phyloP scores from a whole-genome alignment of 1,140 invertebrate species.

The Megathymus violae region DNA sequence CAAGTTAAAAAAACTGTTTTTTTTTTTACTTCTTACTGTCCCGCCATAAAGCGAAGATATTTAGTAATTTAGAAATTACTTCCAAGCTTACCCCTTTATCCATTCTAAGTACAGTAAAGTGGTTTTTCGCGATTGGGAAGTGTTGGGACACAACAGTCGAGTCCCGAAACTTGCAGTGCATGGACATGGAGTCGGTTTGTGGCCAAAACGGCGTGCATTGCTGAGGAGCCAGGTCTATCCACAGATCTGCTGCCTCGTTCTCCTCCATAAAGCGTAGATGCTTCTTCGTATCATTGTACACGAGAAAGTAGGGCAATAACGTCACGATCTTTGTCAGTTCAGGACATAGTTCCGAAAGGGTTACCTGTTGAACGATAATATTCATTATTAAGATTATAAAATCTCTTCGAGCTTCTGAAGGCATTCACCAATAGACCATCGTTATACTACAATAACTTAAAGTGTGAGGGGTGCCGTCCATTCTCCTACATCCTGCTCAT shows the following conservation, averaged over 20 bases:
- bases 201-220: constrained; percentile 92
- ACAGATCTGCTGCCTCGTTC: constrained; percentile 92
- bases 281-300: constrained; percentile 89
- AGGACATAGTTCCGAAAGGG: constrained; percentile 87
- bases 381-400: too few relatives aligned
- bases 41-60: too few relatives aligned
- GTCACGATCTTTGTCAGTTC: constrained; percentile 93
- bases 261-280: constrained; percentile 93
- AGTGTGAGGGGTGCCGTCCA: too few relatives aligned
- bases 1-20: too few relatives aligned
- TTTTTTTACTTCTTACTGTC: not conserved
- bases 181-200: constrained; percentile 90
- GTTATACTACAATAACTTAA: too few relatives aligned
- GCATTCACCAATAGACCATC: too few relatives aligned
- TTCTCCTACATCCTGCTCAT: too few relatives aligned
- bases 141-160: constrained; percentile 91
- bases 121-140: constrained; percentile 88
- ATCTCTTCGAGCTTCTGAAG: too few relatives aligned
- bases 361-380: constrained; percentile 76
- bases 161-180: constrained; percentile 91
- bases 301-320: constrained; percentile 92
- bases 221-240: constrained; percentile 89
- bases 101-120: constrained; percentile 91
- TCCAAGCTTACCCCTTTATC: constrained; percentile 92
- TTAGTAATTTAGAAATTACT: too few relatives aligned